Conservation (phyloP, 2,888 invertebrate species). For the Drosophila affinis region DNA sequence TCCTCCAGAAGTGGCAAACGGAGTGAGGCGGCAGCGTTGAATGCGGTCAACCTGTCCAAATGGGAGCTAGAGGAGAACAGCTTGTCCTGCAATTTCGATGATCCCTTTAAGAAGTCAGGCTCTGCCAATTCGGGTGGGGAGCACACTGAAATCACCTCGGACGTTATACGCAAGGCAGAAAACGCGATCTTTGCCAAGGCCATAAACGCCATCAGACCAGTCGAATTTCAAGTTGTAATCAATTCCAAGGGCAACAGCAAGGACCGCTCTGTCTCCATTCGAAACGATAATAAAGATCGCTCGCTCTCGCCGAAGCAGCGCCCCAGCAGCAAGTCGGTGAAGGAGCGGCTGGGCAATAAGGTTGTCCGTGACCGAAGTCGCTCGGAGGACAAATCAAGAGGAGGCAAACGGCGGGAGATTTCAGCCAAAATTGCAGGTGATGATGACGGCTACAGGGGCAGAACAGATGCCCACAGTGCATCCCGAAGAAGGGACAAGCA, state of each 20-base stretch:
- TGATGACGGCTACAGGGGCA: slow-evolving; percentile 33
- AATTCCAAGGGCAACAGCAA: slow-evolving; percentile 84
- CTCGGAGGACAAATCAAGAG: slow-evolving; percentile 55
- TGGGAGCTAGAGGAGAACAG: slow-evolving; percentile 96
- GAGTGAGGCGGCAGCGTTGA: slow-evolving; percentile 66
- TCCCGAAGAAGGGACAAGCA: slow-evolving; percentile 49
- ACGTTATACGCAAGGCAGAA: slow-evolving; percentile 95
- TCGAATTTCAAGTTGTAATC: slow-evolving; percentile 85
- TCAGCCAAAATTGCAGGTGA: slow-evolving; percentile 13
- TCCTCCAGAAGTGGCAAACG: slow-evolving; percentile 63
- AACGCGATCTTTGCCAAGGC: slow-evolving; percentile 96
- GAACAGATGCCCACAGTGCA: slow-evolving; percentile 40
- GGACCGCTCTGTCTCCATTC: slow-evolving; percentile 80
- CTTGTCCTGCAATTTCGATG: slow-evolving; percentile 84
- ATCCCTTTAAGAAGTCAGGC: slow-evolving; percentile 84
- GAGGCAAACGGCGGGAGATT: slow-evolving; percentile 25
- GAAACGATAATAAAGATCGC: slow-evolving; percentile 62
- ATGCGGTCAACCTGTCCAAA: slow-evolving; percentile 91
- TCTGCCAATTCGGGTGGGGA: slow-evolving; percentile 80
- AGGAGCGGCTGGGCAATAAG: slow-evolving; percentile 90
- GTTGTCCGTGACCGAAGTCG: slow-evolving; percentile 61
- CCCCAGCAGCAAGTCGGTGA: slow-evolving; percentile 85
- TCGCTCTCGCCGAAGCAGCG: slow-evolving; percentile 63
- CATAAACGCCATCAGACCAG: slow-evolving; percentile 90
- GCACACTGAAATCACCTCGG: slow-evolving; percentile 90